phyloP scores from a whole-genome alignment of 2,797 vertebrate genomes.

The Aselliscus stoliczkanus region DNA sequence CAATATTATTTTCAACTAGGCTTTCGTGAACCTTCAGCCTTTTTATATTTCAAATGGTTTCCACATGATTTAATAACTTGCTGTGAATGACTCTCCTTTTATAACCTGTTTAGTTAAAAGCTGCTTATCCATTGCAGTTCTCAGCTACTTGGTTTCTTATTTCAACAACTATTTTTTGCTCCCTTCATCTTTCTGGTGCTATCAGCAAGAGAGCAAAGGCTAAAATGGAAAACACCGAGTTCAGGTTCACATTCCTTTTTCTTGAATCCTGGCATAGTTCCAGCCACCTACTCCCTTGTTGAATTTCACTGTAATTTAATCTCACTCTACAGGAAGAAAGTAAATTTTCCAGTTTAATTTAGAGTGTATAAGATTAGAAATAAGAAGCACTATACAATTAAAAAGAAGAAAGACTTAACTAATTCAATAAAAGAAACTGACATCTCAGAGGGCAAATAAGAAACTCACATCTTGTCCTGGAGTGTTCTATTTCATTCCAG shows the following conservation, averaged over 20 bases:
- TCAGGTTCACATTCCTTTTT: constrained; percentile 12
- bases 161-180: not conserved
- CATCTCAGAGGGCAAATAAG: not conserved
- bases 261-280: constrained; percentile 21
- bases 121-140: constrained; percentile 16
- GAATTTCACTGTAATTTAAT: constrained; percentile 45
- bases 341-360: constrained; percentile 52
- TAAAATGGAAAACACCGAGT: constrained; percentile 32
- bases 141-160: not conserved
- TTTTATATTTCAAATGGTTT: constrained; percentile 33
- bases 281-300: constrained; percentile 41
- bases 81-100: constrained; percentile 36
- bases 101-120: constrained; percentile 58
- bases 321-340: accelerated
- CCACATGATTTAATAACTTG: constrained; percentile 31
- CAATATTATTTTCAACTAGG: constrained; percentile 26
- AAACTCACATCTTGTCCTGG: not conserved
- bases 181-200: not conserved
- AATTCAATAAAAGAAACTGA: constrained; percentile 24
- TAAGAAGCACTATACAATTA: not conserved
- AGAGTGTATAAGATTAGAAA: constrained; percentile 7
- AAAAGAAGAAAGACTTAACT: not conserved
- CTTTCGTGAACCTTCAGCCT: constrained; percentile 11
- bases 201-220: constrained; percentile 1
- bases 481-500: not conserved